Conservation (phyloP, 2,888 invertebrate species). For the Ceramica pisi region DNA sequence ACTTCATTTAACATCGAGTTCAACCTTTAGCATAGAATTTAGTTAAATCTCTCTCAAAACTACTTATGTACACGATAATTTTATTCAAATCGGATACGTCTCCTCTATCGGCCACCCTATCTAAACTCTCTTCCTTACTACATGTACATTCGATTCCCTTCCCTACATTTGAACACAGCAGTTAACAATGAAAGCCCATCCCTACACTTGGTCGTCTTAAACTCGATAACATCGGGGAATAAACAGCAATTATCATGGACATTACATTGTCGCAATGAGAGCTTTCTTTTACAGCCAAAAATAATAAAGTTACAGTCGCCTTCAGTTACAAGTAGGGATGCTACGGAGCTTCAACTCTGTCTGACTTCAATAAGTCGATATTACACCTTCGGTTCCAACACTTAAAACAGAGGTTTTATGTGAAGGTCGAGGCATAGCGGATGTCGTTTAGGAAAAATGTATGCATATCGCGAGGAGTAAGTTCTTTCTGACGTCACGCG, state of each 20-base stretch:
- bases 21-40: background rate
- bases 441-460: too few species aligned
- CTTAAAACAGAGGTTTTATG: too few species aligned
- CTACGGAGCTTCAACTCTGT: too few species aligned
- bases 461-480: too few species aligned
- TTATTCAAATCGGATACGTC: constrained; percentile 10
- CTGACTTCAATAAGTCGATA: too few species aligned
- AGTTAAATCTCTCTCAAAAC: background rate
- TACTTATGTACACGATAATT: background rate
- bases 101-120: constrained; percentile 18
- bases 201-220: background rate
- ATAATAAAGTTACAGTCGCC: constrained; percentile 46
- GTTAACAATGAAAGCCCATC: constrained; percentile 5
- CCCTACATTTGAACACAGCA: background rate
- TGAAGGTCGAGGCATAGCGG: too few species aligned
- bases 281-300: constrained; percentile 32
- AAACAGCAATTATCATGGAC: constrained; percentile 46
- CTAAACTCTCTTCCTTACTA: constrained; percentile 18
- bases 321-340: constrained; percentile 20
- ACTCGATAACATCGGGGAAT: constrained; percentile 35
- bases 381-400: too few species aligned
- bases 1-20: background rate
- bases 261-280: constrained; percentile 56
- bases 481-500: too few species aligned
- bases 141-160: constrained; percentile 5